Base-by-base conservation (phyloP, 2,888 invertebrate genomes). In the Leptinotarsa tumamoca region DNA sequence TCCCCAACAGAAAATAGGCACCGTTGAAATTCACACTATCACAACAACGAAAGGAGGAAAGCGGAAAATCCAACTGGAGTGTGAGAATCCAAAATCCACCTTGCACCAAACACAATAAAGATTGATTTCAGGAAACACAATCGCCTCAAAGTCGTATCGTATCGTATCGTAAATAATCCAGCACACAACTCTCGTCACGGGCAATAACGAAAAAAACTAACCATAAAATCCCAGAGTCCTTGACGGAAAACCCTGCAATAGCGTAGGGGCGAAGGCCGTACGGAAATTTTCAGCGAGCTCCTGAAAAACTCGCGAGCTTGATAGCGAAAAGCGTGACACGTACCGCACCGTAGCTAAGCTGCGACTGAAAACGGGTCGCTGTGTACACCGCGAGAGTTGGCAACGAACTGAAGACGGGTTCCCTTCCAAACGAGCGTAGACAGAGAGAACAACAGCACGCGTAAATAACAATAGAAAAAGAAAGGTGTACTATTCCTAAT, bases 401-500 rank as follows among this genome's bases (percentile, higher is more conserved):
- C 83, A 83, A 83, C 82, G 84, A 83, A 88, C 88, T 88, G 88
- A 87, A 84, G 86, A 85, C 87, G 79, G 84, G 86, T 87, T 87
- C 87, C 86, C 86, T 79, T 85, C 87, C 85, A 83, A 81, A 83
- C 81, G 80, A 76, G 74, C 78, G 77, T 79, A 81, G 84, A 87
- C 78, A 86, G 83, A 86, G 86, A 87, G 74, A 68, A 78, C 68
- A 80, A 79, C 79, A 80, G 66, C 68, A 76, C 80, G 72, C 76
- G 77, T 63, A 68, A 74, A 82, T 80, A 80, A 82, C 79, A 79
- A 80, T 74, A 77, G 82, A 83, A 80, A 80, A 83, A 84, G 85
- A 80, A 76, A 75, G 78, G 77, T 79, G 80, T 81, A 82, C 82
- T 80, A 83, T 75, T 76, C 84, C 86, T 88, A 88, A 88, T 88